Base-by-base conservation (phyloP, 1,140 invertebrate genomes). In the Bursaphelenchus mucronatus region DNA sequence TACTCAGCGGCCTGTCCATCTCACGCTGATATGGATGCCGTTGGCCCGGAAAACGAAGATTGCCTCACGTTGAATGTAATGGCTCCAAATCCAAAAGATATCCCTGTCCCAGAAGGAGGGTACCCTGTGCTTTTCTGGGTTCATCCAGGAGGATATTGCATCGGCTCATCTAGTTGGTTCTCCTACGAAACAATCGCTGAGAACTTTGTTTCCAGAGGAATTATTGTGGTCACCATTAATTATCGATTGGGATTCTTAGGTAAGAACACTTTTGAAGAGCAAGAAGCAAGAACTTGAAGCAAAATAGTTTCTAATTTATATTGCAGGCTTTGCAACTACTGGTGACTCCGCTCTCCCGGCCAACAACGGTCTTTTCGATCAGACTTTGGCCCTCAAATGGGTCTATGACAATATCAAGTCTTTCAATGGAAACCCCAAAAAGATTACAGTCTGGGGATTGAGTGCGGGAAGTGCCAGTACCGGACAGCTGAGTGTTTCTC, bases 221-320 rank as follows among this genome's bases (percentile, higher is more conserved):
- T 95, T n/a, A 89, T 96, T 53, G 84, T 94, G 63, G 91, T 94
- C 6, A 90, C 90, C 39, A 91, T 94, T 87, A 90, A 94, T 79
- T 95, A 96, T 81, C 86, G 92, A 62, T 87, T 95, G 0, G 92
- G 91, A 6, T 90, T 51, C 17, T 15, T 50, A 5, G 49, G 49
- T 50, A 50, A 50, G 49, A 30, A 30, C 2, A 30, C 30, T 50
- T 30, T 30, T 30, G 19, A 17, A 3, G 49, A 50, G 49, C 19
- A 50, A 30, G 1, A 15, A 15, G 1, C 15, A 3, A 1, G 15
- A 30, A 50, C 19, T 3, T 50, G 1, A 17, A 17, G 19, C 15
- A 50, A 15, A 15, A 30, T 50, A 3, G 1, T 3, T 5, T 17
- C 15, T 3, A 50, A 30, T 30, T 30, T 30, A 30, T 30, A 30